Evolutionary conservation across 30 jellyfish, hydroid and myxozoan species (phyloP).

Genomic region (Hydractinia echinata): DNA sequence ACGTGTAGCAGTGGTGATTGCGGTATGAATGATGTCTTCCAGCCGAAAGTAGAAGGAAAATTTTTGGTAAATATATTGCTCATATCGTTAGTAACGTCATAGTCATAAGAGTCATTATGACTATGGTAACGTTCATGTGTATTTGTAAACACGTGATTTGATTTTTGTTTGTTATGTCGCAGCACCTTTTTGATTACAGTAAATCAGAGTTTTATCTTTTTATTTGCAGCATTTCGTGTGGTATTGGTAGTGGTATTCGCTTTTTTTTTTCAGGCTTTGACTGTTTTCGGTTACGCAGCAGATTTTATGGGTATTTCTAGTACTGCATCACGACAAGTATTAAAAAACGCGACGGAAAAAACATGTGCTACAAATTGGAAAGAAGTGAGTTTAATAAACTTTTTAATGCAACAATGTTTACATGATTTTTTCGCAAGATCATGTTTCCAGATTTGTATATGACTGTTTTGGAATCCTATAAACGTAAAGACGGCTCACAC

Average conservation of each 20-base stretch:
- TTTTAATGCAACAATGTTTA: no score
- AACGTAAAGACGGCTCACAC: no score
- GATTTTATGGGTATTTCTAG: slow-evolving; percentile 4
- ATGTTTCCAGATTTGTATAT: no score
- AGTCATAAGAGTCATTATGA: no score
- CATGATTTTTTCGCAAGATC: no score
- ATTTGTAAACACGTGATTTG: no score
- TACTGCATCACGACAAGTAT: not conserved
- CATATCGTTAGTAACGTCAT: not conserved
- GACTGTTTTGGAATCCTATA: no score
- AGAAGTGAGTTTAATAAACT: not conserved
- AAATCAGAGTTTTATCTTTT: not conserved
- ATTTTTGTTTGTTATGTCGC: not conserved
- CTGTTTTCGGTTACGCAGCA: slow-evolving; percentile 21
- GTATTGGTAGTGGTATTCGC: slow-evolving; percentile 17
- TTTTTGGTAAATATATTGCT: slow-evolving; percentile 37
- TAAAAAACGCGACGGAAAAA: not conserved
- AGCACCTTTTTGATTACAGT: not conserved
- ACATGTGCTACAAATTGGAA: slow-evolving; percentile 18
- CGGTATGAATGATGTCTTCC: slow-evolving; percentile 46
- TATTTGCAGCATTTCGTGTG: not conserved
- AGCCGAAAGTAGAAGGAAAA: slow-evolving; percentile 36
- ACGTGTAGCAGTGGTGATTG: slow-evolving; percentile 31
- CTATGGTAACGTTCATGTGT: no score
- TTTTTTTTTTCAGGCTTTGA: slow-evolving; percentile 19